Evolutionary conservation across 2,113 vertebrate species (phyloP), one percentile per base, ranked within the genome.

Genomic region (Eidolon helvum): DNA sequence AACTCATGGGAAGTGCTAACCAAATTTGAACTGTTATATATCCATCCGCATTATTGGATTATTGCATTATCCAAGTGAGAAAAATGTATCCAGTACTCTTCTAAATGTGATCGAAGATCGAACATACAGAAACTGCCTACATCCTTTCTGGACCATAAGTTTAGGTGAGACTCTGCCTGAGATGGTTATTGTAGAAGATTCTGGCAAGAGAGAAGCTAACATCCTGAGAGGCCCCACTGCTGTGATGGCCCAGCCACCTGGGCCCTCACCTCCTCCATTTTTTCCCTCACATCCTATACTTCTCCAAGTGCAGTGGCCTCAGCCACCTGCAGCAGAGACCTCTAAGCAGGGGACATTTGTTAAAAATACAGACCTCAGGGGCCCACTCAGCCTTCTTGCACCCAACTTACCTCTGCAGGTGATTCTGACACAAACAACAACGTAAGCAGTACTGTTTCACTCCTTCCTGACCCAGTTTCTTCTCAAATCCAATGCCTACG

Each of bases 401-500:
- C n/a, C 45, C 0, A 2, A 55, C 11, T 55, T 14, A 26, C 45
- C 77, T n/a, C 28, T 53, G 11, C 66, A 35, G 38, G 48, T 12
- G 57, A 65, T 35, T 9, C 8, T 16, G 77, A 38, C 12, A 7
- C 9, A 53, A 65, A 16, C 22, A 21, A 16, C 48, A 35, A 28
- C 0, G 0, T 28, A 35, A 82, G 43, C 22, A 35, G 5, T 16
- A 16, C 11, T 35, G 45, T 53, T 57, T 8, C 33, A 4, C 33
- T 63, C 65, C 45, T 74, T 74, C 35, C 57, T 2, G 11, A 82
- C 22, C 57, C 35, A 35, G 35, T 30, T 55, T 66, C 86, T 74
- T 45, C 15, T 71, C 63, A 53, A 19, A 35, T 82, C 77, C 59
- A 16, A 1, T 30, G 66, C 8, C 66, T 10, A 40, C 43, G 19